Conservation (phyloP, 1,140 invertebrate genomes). For the Papilio polyxenes region DNA sequence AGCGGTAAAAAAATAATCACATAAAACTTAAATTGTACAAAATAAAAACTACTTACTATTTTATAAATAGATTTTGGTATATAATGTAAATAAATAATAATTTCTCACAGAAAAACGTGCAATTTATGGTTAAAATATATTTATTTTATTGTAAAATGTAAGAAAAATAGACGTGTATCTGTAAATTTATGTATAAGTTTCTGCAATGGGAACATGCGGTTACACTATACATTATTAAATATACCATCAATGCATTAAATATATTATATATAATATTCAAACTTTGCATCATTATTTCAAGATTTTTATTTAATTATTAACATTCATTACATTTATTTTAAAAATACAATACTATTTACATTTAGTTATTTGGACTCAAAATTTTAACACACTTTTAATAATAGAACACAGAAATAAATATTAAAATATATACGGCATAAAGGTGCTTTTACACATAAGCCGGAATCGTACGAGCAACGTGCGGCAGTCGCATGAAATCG, state of each 20-base stretch:
- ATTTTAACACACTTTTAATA: too few relatives aligned
- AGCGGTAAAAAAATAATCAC: conserved; percentile 1
- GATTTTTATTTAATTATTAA: not conserved
- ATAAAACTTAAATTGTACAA: conserved; percentile 18
- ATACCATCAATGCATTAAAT: conserved; percentile 1
- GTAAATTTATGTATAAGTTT: not conserved
- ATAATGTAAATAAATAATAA: not conserved
- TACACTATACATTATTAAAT: conserved; percentile 5
- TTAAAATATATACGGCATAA: too few relatives aligned
- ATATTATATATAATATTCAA: not conserved
- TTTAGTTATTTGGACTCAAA: too few relatives aligned
- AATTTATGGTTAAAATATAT: not conserved
- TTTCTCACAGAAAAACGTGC: conserved; percentile 10
- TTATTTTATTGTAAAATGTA: not conserved
- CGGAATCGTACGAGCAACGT: too few relatives aligned
- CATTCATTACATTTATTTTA: not conserved
- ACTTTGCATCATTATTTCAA: not conserved
- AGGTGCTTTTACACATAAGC: too few relatives aligned
- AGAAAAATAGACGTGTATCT: not conserved
- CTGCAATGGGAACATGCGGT: not conserved
- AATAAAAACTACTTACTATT: not conserved
- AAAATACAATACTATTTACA: too few relatives aligned
- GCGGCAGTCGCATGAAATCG: too few relatives aligned
- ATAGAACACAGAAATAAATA: too few relatives aligned
- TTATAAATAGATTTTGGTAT: not conserved